Evolutionary conservation across 1,140 invertebrate genomes (phyloP), one percentile per base, ranked within the genome.

Genomic region (Aphidius ervi): DNA sequence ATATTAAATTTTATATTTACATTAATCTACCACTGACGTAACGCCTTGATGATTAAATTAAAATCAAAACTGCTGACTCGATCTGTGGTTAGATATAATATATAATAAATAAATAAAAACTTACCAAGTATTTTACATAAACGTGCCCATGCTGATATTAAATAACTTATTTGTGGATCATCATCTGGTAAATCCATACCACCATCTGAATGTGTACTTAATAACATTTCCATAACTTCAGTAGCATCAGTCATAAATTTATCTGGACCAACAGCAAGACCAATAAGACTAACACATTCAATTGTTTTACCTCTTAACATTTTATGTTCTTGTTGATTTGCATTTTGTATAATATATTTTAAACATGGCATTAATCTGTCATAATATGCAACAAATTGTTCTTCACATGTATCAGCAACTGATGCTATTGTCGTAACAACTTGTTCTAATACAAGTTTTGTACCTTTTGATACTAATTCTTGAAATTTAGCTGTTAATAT

Each of bases 231-330:
- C 97, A 99, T 99, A 9, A 99, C 90, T 77, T 97, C 95, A 67
- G 89, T 91, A 8, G 96, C 97, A 80, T 99, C 98, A 9, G 82
- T 76, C 69, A 92, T 86, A 77, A 99, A 99, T 83, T 95, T 97
- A 63, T 98, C 95, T 52, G 89, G 85, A 7, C 97, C 97, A 56
- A 99, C 98, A 63, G 97, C 97, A 63, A 99, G 81, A 52, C 96
- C 98, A 76, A 99, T 99, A 37, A 99, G 82, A 75, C 95, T 98
- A 41, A 99, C 95, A 74, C 98, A 99, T 79, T 99, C 98, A 66
- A 99, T 98, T 0, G 95, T 95, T 79, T 98, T 98, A 61, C 89
- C 97, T 53, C 97, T 83, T 5, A 99, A 82, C 73, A 98, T 82
- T 70, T 93, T 90, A 31, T 97, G 82, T 70, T 98, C 93, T 31